phyloP scores from a whole-genome alignment of 1,140 invertebrate genomes.

The Dendrolimus kikuchii region DNA sequence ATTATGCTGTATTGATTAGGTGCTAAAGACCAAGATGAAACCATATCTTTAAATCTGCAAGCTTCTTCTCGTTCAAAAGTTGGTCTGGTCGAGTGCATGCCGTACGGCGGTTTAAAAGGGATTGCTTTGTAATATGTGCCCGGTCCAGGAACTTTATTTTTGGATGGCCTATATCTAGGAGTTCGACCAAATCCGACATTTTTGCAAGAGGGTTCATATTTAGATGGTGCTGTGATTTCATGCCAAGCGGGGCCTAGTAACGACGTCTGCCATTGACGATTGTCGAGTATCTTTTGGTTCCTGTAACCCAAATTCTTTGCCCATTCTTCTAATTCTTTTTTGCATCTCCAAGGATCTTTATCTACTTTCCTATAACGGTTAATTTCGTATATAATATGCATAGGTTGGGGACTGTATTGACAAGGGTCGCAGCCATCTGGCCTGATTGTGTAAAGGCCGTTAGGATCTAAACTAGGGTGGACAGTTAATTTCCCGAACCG shows the following conservation, averaged over 20 bases:
- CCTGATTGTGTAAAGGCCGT: slow-evolving; percentile 35
- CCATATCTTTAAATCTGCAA: slow-evolving; percentile 46
- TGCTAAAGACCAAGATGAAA: slow-evolving; percentile 44
- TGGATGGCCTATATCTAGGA: slow-evolving; percentile 23
- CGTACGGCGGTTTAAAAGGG: slow-evolving; percentile 40
- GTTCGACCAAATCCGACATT: slow-evolving; percentile 51
- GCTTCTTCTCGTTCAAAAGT: slow-evolving; percentile 49
- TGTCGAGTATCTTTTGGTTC: slow-evolving; percentile 45
- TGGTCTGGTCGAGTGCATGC: slow-evolving; percentile 39
- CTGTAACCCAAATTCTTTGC: slow-evolving; percentile 55
- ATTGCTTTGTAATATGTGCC: slow-evolving; percentile 42
- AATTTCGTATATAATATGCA: slow-evolving; percentile 32
- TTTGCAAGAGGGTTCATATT: slow-evolving; percentile 38
- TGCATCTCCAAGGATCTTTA: slow-evolving; percentile 52
- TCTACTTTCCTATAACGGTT: slow-evolving; percentile 26
- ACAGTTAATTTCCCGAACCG: slow-evolving; percentile 45
- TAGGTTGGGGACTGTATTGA: slow-evolving; percentile 38
- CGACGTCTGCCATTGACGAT: slow-evolving; percentile 32
- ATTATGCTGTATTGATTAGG: slow-evolving; percentile 47
- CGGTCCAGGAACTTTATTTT: slow-evolving; percentile 33
- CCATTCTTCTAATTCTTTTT: slow-evolving; percentile 56
- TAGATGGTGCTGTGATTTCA: slow-evolving; percentile 15
- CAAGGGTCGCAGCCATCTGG: slow-evolving; percentile 45
- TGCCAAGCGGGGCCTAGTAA: slow-evolving; percentile 57
- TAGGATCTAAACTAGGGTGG: slow-evolving; percentile 51